Base-by-base conservation (phyloP, 2,888 invertebrate species). In the Noctua janthe region DNA sequence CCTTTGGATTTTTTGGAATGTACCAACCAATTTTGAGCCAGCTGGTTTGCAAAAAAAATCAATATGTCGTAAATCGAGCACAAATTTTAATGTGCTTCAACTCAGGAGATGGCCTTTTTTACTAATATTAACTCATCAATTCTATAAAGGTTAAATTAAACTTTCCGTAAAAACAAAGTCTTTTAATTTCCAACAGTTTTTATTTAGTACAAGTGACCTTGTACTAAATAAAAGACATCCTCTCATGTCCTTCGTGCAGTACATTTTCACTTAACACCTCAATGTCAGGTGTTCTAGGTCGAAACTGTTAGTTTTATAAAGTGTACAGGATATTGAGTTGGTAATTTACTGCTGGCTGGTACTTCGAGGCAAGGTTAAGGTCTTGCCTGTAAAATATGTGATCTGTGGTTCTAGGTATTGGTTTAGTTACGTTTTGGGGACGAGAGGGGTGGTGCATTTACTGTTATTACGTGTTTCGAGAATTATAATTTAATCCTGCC, bases 201-300 rank as follows among this genome's bases (percentile, higher is more conserved):
- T 29, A 29, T 29, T 29, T 29, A 29, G 29, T 29, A 29, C 29
- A 64, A 64, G 8, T 35, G 20, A 66, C 39, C 66, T 59, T 29
- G n/a, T 17, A 39, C 39, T 39, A n/a, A 59, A 76, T 35, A 67
- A 43, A 83, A 66, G 78, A 77, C 39, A 83, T 51, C 11, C 47
- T 47, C 4, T 47, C 4, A 7, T 17, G 56, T 51, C 83, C 84
- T 81, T 79, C 69, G 5, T 54, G 35, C 43, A 47, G 29, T 62
- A 84, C 20, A 64, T 39, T 39, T 84, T 15, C 39, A 54, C 39
- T 78, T 20, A 64, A 59, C 69, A 59, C n/a, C 15, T 82, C 83
- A 88, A 67, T 76, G 88, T 72, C 82, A 76, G 62, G 54, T 74
- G 20, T 20, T 84, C 81, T 81, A 80, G 87, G 89, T 81, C 81